Conservation (phyloP, 2,797 vertebrate genomes). For the Pyrrhura leucotis region DNA sequence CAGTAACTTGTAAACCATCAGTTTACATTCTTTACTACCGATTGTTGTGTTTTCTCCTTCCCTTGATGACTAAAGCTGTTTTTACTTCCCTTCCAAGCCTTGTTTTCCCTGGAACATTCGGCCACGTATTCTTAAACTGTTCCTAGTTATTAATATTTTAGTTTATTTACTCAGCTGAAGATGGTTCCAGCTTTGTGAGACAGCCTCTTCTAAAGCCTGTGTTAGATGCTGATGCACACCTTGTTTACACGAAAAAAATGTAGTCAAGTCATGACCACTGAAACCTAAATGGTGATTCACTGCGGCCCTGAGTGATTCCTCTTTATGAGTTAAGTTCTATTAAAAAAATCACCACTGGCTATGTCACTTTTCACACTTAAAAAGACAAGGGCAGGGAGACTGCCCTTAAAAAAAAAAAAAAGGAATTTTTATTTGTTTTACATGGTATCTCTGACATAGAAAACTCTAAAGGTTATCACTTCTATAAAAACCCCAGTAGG, state of each 20-base stretch:
- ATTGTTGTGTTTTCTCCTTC: background rate
- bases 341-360: background rate
- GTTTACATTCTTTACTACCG: background rate
- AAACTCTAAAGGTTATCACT: background rate
- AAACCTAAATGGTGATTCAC: background rate
- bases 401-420: background rate
- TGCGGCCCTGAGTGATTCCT: background rate
- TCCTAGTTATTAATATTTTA: background rate
- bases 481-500: fast-evolving
- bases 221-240: background rate
- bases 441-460: background rate
- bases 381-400: fast-evolving
- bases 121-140: background rate
- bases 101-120: background rate
- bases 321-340: fast-evolving
- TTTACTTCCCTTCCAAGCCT: background rate
- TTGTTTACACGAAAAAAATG: fast-evolving
- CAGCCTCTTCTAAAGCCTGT: background rate
- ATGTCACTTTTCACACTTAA: background rate
- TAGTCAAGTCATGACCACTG: background rate
- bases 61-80: background rate
- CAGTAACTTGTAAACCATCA: background rate
- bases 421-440: background rate
- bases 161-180: background rate
- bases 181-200: background rate